Evolutionary conservation across 2,113 vertebrate genomes (phyloP), one percentile per base, ranked within the genome.

Genomic region (Campylomormyrus numenius): DNA sequence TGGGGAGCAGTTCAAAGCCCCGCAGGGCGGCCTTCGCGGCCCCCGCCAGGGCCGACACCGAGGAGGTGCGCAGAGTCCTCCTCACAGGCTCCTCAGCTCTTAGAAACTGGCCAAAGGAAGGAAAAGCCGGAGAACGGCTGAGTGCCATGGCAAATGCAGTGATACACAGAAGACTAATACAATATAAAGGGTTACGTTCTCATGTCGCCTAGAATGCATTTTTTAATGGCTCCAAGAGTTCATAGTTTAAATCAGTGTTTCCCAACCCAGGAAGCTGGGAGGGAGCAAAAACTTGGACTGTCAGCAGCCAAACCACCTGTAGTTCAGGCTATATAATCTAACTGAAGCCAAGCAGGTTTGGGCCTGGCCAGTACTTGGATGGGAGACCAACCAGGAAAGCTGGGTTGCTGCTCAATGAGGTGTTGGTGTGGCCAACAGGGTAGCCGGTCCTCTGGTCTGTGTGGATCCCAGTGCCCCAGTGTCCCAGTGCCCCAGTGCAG

Each of bases 1-100:
- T 7, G 0, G 98, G 98, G 27, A 96, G 94, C 53, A 99, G 94
- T 74, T 96, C 94, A 93, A 98, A 98, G 9, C 94, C 88, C 66
- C 95, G 94, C 2, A 90, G 83, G 0, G 92, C 84, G 42, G 91
- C 62, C 2, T 19, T 39, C 0, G 89, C 45, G 92, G 85, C 9
- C 2, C 90, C 39, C 56, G 93, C 93, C 52, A 96, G 9, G 2
- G 90, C 46, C 83, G 93, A 93, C 58, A 96, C 49, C 15, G 97
- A 97, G 17, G 95, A 93, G 1, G 94, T 96, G 10, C 93, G 95
- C 92, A 97, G 93, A 91, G 91, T 97, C 89, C 96, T 96, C 56
- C 95, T 94, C 52, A 95, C 94, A 2, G 95, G 94, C 90, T 97
- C 96, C 90, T 97, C 95, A 24, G 91, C 91, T 91, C 95, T 90